Evolutionary conservation across 2,113 vertebrate species (phyloP), one percentile per base, ranked within the genome.

Genomic region (Chascanopsetta lugubris): DNA sequence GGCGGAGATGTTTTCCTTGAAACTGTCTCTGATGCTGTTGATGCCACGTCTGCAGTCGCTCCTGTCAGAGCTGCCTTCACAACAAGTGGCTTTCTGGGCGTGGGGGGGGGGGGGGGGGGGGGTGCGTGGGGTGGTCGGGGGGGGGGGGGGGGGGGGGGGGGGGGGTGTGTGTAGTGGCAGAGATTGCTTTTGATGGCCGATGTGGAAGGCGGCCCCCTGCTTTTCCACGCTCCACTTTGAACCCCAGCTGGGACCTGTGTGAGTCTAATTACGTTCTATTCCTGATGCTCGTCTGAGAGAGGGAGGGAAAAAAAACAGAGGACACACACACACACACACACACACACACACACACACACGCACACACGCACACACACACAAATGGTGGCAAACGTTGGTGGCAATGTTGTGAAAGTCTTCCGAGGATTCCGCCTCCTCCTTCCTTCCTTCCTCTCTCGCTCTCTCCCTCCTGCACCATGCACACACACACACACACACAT

Each of bases 191-290:
- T 85, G 82, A 89, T 81, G 84, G 83, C 48, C 61, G 42, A 58
- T 38, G 56, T 56, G 68, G 75, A 70, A 78, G 48, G 64, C 49
- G 18, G 17, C 8, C 13, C 29, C 34, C 13, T 32, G 53, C 69
- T 86, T 86, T 84, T 74, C 61, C 77, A 74, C 50, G 66, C 82
- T 89, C 86, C 77, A 85, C 88, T 89, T 86, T 85, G 71, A 90
- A 77, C 88, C 82, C 75, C 88, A 85, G 82, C 80, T 78, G 88
- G 85, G 79, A 74, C 69, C 62, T 53, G 18, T 68, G 75, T 71
- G 65, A 78, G 79, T 77, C 90, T 90, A 92, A 92, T 91, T 89
- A 90, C 82, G 85, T 91, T 90, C 91, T 92, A 91, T 92, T 91
- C 87, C 83, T 85, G 83, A 85, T 75, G 76, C 10, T 0, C 49